Evolutionary conservation across 2,113 vertebrate genomes (phyloP), one percentile per base, ranked within the genome.

Genomic region (Vicugna pacos): DNA sequence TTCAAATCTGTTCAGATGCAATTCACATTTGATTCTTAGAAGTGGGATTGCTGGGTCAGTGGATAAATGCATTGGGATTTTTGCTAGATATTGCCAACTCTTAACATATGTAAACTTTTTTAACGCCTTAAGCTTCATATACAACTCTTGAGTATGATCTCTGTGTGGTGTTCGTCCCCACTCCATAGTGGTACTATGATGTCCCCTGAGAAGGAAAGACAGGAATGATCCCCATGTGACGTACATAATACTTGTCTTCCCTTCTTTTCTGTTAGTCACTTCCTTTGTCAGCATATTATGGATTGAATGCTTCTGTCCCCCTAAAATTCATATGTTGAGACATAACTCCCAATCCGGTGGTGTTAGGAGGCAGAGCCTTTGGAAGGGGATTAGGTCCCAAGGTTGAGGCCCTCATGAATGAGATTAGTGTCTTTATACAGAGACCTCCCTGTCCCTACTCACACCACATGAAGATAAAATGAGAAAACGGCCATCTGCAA

Each of bases 11-110:
- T 76, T 88, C 42, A 76, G 28, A 19, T 80, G 6, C 79, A 64
- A 73, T 92, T 96, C 56, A 35, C 38, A 89, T 89, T 89, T 77
- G 54, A 82, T 85, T 84, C 48, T 52, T 50, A 90, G 56, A 95
- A 94, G 52, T 83, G n/a, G 56, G 65, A 76, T 69, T 93, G 72
- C 60, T 89, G 58, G 22, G 24, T 82, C 60, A 93, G 65, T 72
- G 42, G 82, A 17, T 35, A 91, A 93, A 88, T 15, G 8, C 26
- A 65, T 83, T 88, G 75, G 4, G 32, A 75, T 91, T 69, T 94
- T 95, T 91, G 14, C 17, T 89, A 87, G 62, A 38, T 54, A 90
- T 26, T 16, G 16, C 42, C 1, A 3, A 30, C 8, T 0, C 46
- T 28, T 16, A 54, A 38, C 70, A 65, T 38, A 48, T 24, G 46